phyloP scores from a whole-genome alignment of 2,113 vertebrate species.

The Lonchura striata region DNA sequence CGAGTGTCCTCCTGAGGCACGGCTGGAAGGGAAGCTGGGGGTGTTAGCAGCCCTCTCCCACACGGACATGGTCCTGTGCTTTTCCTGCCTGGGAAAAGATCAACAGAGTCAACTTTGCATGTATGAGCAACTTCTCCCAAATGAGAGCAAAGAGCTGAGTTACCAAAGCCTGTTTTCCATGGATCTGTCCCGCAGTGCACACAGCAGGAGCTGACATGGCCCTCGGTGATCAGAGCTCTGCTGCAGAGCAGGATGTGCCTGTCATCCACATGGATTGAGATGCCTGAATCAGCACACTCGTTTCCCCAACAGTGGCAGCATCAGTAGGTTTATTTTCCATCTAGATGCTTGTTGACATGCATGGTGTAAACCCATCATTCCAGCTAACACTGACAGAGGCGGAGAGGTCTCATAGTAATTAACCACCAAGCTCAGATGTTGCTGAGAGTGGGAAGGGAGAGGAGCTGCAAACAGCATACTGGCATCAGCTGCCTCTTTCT shows the following conservation, averaged over 20 bases:
- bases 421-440: constrained; percentile 9
- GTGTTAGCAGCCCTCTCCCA: neutral
- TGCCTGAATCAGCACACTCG: neutral
- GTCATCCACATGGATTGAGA: neutral
- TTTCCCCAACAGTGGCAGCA: neutral
- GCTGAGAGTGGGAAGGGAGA: neutral
- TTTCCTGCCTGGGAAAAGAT: neutral
- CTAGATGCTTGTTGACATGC: neutral
- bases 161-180: neutral
- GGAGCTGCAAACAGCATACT: neutral
- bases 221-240: neutral
- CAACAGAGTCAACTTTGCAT: neutral
- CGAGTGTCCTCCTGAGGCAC: neutral
- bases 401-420: neutral
- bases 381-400: neutral
- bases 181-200: neutral
- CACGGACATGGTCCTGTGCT: rapidly evolving
- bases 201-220: rapidly evolving
- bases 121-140: neutral
- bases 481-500: neutral
- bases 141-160: neutral
- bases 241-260: neutral
- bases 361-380: neutral
- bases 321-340: neutral
- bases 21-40: neutral